A percentile compares a stretch with the other conserved stretches of the same genome.
These are phyloP conservation scores for Morpho achilles DNA, from an alignment of 2,888 invertebrate species.

Conservation along the genomic window DNA sequence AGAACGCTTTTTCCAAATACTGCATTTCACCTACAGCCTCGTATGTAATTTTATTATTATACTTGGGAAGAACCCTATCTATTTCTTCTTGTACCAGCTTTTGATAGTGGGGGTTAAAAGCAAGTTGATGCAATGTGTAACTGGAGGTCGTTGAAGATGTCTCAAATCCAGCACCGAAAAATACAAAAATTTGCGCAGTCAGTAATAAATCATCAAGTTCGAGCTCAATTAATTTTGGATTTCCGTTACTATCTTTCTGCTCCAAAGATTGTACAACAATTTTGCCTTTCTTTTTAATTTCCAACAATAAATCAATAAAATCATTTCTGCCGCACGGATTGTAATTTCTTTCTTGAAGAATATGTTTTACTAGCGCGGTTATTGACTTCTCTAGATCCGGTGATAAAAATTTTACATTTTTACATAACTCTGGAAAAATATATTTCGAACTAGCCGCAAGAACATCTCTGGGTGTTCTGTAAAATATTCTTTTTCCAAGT, in stretches of 20 bases:
- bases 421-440: conserved; percentile 56
- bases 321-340: conserved; percentile 59
- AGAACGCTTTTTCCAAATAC: conserved; percentile 61
- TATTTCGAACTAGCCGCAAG: conserved; percentile 46
- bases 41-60: conserved; percentile 54
- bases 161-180: conserved; percentile 74
- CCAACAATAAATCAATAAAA: conserved; percentile 63
- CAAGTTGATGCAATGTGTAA: conserved; percentile 67
- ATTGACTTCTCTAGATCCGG: conserved; percentile 52
- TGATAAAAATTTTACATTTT: conserved; percentile 47
- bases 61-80: conserved; percentile 51
- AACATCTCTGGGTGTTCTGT: conserved; percentile 48
- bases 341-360: conserved; percentile 51
- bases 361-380: conserved; percentile 45
- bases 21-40: conserved; percentile 64
- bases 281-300: conserved; percentile 55
- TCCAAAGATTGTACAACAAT: conserved; percentile 60
- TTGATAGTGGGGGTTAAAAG: conserved; percentile 65
- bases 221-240: conserved; percentile 48
- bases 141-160: conserved; percentile 73
- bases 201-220: conserved; percentile 55
- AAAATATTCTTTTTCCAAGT: conserved; percentile 59
- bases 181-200: conserved; percentile 65
- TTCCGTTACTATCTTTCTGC: conserved; percentile 47
- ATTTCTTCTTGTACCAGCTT: conserved; percentile 63